Conservation (phyloP, 2,888 invertebrate species). For the Rhagonycha fulva region DNA sequence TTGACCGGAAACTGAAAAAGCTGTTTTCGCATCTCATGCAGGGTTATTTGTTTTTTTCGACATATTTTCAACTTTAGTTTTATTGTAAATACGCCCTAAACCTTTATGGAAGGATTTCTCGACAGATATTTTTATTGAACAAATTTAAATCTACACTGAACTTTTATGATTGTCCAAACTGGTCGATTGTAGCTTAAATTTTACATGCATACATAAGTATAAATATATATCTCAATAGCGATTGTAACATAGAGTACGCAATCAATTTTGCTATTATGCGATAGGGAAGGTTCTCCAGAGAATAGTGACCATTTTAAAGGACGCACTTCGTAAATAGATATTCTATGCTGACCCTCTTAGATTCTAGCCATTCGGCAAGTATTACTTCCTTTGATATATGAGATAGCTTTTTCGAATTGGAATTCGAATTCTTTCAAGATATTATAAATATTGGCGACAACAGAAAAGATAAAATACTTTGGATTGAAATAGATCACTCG, state of each 20-base stretch:
- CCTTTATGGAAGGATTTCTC: background rate
- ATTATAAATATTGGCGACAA: conserved; percentile 37
- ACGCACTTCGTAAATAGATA: conserved; percentile 53
- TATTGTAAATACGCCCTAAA: background rate
- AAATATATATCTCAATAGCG: conserved; percentile 48
- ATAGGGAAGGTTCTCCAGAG: conserved; percentile 48
- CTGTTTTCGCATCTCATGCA: conserved; percentile 26
- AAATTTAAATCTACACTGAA: background rate
- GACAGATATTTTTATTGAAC: background rate
- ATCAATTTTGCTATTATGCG: conserved; percentile 55
- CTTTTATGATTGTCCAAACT: background rate
- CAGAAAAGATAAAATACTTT: conserved; percentile 17
- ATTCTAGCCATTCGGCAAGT: conserved; percentile 51
- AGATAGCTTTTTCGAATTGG: conserved; percentile 49
- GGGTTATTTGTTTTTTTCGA: conserved; percentile 10
- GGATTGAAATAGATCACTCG: conserved; percentile 17
- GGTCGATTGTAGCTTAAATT: conserved; percentile 11
- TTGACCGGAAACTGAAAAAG: conserved; percentile 30
- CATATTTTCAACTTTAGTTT: conserved; percentile 9
- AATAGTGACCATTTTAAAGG: conserved; percentile 56
- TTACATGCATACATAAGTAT: conserved; percentile 41
- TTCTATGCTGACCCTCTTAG: conserved; percentile 47
- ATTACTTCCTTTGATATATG: conserved; percentile 56
- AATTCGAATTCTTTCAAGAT: conserved; percentile 48
- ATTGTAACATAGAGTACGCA: conserved; percentile 55